Evolutionary conservation across 2,888 invertebrate genomes (phyloP).

Genomic region (Prosapia bicincta): DNA sequence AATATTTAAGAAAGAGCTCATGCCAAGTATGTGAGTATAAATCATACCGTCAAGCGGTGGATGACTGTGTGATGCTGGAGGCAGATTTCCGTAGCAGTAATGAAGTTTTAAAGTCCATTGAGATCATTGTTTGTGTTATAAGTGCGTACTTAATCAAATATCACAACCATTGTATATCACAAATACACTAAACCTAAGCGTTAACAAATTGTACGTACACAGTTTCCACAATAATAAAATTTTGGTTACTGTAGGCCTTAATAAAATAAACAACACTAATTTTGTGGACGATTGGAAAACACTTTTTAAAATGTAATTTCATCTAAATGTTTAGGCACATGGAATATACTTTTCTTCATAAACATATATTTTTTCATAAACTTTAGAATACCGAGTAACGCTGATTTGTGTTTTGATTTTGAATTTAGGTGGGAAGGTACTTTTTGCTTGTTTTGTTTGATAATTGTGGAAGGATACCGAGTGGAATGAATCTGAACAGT

Average conservation of each 20-base stretch:
- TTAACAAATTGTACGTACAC: conserved; percentile 23
- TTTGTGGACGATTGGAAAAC: conserved; percentile 31
- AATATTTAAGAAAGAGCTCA: not conserved
- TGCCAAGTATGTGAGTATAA: not conserved
- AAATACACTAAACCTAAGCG: conserved; percentile 33
- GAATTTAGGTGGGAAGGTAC: conserved; percentile 29
- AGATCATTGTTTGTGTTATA: conserved; percentile 19
- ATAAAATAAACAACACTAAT: conserved; percentile 31
- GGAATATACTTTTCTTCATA: conserved; percentile 32
- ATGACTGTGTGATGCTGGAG: not conserved
- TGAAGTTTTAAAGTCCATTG: conserved; percentile 2
- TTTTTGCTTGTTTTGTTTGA: conserved; percentile 37
- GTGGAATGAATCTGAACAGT: conserved; percentile 35
- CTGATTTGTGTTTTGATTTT: conserved; percentile 34
- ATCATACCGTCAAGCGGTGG: conserved; percentile 6
- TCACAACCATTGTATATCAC: conserved; percentile 40
- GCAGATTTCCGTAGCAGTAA: conserved; percentile 10
- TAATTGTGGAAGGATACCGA: conserved; percentile 40
- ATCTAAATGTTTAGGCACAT: conserved; percentile 37
- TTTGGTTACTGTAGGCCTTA: conserved; percentile 31
- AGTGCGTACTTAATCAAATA: conserved; percentile 37
- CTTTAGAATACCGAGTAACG: conserved; percentile 35
- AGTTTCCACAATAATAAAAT: conserved; percentile 31
- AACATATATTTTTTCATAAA: conserved; percentile 31
- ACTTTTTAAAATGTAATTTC: conserved; percentile 33